These are phyloP conservation scores for Xestia ashworthii DNA, from an alignment of 2,888 invertebrate genomes.

Conservation along the genomic window DNA sequence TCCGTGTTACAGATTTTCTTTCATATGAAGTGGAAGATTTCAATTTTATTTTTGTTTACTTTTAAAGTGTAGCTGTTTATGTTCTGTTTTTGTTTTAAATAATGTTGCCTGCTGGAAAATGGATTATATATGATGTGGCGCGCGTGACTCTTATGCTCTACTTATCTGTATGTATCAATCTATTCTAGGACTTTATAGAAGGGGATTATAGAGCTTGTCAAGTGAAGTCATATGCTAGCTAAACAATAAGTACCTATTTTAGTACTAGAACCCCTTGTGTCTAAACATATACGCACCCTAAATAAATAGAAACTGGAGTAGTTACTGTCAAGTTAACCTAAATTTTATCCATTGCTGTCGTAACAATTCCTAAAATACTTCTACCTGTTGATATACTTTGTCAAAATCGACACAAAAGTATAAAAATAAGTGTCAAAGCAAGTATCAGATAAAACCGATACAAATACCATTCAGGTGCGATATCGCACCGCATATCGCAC, in stretches of 20 bases:
- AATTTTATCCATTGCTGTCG: neutral
- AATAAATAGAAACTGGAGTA: neutral
- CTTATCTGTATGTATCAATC: conserved; percentile 53
- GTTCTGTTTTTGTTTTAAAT: conserved; percentile 40
- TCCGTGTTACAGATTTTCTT: conserved; percentile 82
- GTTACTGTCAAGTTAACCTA: neutral
- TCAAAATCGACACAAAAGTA: neutral
- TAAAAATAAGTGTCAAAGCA: conserved; percentile 39
- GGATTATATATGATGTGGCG: conserved; percentile 29
- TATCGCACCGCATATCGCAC: conserved; percentile 42
- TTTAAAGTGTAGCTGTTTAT: conserved; percentile 52
- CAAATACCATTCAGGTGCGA: conserved; percentile 47
- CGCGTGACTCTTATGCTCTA: conserved; percentile 50
- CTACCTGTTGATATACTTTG: conserved; percentile 33
- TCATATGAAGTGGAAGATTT: conserved; percentile 69
- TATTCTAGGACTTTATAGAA: conserved; percentile 51
- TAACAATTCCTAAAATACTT: neutral
- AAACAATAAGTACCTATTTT: conserved; percentile 37
- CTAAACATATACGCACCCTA: neutral
- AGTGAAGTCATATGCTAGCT: conserved; percentile 32
- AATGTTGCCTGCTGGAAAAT: conserved; percentile 37
- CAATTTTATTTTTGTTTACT: conserved; percentile 66
- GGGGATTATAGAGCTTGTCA: conserved; percentile 45
- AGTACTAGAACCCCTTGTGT: conserved; percentile 20
- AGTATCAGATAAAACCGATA: conserved; percentile 53